Evolutionary conservation across 2,797 vertebrate species (phyloP), one percentile per base, ranked within the genome.

Genomic region (Acridotheres tristis): DNA sequence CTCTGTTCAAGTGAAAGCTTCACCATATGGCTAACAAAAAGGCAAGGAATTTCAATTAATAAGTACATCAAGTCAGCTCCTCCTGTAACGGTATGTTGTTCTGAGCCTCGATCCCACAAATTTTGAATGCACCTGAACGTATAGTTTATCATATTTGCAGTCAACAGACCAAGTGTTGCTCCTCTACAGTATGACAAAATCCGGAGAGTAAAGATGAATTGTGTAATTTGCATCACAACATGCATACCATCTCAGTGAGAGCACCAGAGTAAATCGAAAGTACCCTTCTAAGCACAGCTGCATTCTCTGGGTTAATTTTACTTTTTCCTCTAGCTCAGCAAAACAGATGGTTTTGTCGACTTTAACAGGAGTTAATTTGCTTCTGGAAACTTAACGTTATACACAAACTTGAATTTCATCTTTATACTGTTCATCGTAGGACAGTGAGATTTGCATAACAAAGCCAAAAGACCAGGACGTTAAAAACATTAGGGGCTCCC

Each of bases 191-290:
- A 38, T 6, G n/a, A 86, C 30, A 72, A 83, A 86, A 81, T 21
- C 20, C 32, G 38, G 16, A 43, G 6, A 54, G 29, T n/a, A 85
- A 91, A 75, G 38, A 38, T 50, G 30, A 81, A 43, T 26, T n/a
- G 6, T 8, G 36, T 47, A 10, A 43, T 58, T 48, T 88, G 19
- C 57, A 87, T 38, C 58, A 50, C 25, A 84, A 53, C 17, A 45
- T 15, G 42, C 0, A 0, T 8, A 76, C 4, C 27, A 21, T 3
- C 13, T 55, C n/a, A 45, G 83, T 19, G 53, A 66, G 5, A 53
- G 10, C 34, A 59, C 7, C 21, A 38, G 17, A 54, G 20, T 26
- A 84, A 45, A 85, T 5, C 3, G 9, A 23, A 79, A n/a, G 7
- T 27, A 36, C 17, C 36, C 34, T 29, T 83, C 7, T 3, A 90